These are phyloP conservation scores for Neodontobutis hainanensis DNA, from an alignment of 2,113 vertebrate species.

Conservation along the genomic window DNA sequence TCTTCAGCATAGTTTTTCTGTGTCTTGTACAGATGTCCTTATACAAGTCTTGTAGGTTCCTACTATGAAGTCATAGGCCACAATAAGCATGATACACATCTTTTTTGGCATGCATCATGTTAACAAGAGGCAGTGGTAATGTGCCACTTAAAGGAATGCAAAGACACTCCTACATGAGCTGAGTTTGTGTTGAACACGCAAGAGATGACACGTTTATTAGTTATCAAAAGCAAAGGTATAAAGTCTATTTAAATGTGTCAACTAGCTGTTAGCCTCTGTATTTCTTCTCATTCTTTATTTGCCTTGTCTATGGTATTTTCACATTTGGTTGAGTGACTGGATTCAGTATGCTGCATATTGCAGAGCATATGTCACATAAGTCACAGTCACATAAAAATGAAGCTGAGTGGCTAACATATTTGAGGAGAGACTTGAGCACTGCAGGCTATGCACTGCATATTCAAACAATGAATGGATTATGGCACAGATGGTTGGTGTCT, in stretches of 20 bases:
- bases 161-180: slow-evolving; percentile 1
- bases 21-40: neutral
- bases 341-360: slow-evolving; percentile 37
- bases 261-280: slow-evolving; percentile 10
- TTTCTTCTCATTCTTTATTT: slow-evolving; percentile 14
- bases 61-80: too few relatives aligned
- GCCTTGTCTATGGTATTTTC: slow-evolving; percentile 13
- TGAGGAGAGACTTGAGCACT: slow-evolving; percentile 7
- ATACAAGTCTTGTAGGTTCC: neutral
- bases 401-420: slow-evolving; percentile 13
- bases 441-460: slow-evolving; percentile 16
- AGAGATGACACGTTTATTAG: slow-evolving; percentile 27
- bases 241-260: slow-evolving; percentile 39
- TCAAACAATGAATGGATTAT: slow-evolving; percentile 36
- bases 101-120: slow-evolving; percentile 14
- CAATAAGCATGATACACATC: neutral
- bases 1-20: too few relatives aligned
- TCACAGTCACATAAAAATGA: slow-evolving; percentile 35
- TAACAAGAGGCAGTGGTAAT: slow-evolving; percentile 3
- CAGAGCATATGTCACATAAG: too few relatives aligned
- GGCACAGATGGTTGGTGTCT: slow-evolving; percentile 13
- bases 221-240: slow-evolving; percentile 27
- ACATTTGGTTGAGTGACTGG: slow-evolving; percentile 35
- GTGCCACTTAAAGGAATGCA: slow-evolving; percentile 18
- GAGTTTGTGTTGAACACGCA: slow-evolving; percentile 29